Percentiles rank a stretch among this genome's conserved stretches.
These are phyloP conservation scores for Leptocoma aspasia DNA, from an alignment of 2,113 vertebrate genomes.

Conservation along the genomic window DNA sequence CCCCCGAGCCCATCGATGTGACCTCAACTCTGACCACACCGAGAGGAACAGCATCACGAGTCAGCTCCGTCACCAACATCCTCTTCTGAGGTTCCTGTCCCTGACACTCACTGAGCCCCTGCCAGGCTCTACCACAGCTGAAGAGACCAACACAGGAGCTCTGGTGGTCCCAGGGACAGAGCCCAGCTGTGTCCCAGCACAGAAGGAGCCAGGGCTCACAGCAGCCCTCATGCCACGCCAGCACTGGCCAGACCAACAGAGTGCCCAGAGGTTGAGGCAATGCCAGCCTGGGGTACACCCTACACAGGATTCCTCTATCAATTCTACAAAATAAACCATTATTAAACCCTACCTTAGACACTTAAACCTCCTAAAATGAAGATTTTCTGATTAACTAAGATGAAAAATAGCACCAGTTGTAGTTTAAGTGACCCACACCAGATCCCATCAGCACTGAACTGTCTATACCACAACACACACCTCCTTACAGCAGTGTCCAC, in stretches of 20 bases:
- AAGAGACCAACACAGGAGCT: background rate
- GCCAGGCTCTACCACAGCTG: background rate
- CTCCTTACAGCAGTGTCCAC: background rate
- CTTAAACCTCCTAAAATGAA: background rate
- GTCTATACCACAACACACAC: fast-evolving
- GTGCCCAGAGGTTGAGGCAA: background rate
- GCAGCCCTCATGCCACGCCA: background rate
- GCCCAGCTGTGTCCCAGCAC: background rate
- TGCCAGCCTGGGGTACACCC: fast-evolving
- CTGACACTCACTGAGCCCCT: background rate
- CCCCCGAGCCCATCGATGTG: background rate
- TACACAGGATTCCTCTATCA: background rate
- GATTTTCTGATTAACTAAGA: background rate
- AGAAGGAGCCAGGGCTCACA: background rate
- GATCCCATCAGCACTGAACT: fast-evolving
- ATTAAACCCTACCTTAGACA: background rate
- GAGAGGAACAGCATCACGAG: background rate
- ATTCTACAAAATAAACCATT: background rate
- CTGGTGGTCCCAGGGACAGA: background rate
- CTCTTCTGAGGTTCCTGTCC: background rate
- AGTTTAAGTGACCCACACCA: background rate
- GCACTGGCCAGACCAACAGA: background rate
- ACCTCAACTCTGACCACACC: background rate
- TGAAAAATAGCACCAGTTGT: background rate
- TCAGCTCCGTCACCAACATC: background rate